These are phyloP conservation scores for Rattus norvegicus DNA, from an alignment of 2,113 vertebrate species.

Conservation along the genomic window DNA sequence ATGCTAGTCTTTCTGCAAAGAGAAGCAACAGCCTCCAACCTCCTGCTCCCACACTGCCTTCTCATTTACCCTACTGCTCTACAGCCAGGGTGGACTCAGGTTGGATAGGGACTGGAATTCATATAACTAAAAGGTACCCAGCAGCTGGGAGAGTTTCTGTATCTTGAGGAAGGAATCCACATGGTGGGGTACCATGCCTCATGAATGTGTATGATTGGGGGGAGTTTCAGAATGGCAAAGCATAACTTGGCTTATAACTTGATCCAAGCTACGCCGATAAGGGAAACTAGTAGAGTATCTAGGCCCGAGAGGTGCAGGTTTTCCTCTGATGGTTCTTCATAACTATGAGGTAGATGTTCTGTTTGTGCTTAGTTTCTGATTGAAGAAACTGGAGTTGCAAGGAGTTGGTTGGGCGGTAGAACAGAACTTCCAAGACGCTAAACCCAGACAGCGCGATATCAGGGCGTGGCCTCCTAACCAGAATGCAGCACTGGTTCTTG, in stretches of 20 bases:
- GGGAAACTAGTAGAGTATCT: neutral
- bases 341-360: neutral
- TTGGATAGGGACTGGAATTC: neutral
- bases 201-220: neutral
- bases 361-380: neutral
- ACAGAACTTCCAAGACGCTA: neutral
- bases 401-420: neutral
- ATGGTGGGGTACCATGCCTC: neutral
- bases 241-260: neutral
- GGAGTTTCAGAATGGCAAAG: neutral
- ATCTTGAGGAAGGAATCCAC: neutral
- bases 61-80: neutral
- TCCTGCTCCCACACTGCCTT: neutral
- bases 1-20: neutral
- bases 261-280: neutral
- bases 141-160: neutral
- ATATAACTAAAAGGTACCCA: neutral
- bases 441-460: neutral
- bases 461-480: neutral
- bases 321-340: neutral
- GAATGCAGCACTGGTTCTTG: neutral
- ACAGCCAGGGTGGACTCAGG: rapidly evolving
- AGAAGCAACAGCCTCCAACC: neutral
- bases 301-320: neutral
- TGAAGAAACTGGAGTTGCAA: neutral